phyloP scores from a whole-genome alignment of 2,113 vertebrate genomes.

The Tenrec ecaudatus region DNA sequence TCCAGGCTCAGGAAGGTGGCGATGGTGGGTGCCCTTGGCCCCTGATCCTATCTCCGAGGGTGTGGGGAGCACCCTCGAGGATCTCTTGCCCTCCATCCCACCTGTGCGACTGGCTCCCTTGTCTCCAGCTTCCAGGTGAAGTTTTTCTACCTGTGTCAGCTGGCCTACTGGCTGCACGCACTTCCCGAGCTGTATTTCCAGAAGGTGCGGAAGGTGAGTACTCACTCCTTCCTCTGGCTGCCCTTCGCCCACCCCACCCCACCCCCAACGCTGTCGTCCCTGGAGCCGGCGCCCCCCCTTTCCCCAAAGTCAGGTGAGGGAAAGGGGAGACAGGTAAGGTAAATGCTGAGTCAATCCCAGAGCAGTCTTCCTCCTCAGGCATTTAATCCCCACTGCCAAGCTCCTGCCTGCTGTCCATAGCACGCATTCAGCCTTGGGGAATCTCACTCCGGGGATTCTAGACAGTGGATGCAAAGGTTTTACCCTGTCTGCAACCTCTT shows the following conservation, averaged over 20 bases:
- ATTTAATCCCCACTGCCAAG: not conserved
- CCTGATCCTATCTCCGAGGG: not conserved
- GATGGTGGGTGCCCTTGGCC: not conserved
- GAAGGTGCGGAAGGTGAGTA: constrained; percentile 97
- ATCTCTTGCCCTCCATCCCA: rapidly evolving
- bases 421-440: not conserved
- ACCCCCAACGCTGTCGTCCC: not conserved
- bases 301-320: not conserved
- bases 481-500: not conserved
- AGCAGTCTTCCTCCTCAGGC: not conserved
- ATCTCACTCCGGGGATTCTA: not conserved
- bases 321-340: not conserved
- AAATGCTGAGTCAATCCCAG: not conserved
- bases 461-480: not conserved
- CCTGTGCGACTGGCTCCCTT: not conserved
- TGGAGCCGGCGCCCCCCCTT: not conserved
- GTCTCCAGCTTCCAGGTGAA: constrained; percentile 96
- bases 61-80: no score
- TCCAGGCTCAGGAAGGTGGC: rapidly evolving
- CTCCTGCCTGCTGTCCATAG: not conserved
- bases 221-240: not conserved
- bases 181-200: constrained; percentile 98
- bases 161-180: constrained; percentile 98
- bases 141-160: constrained; percentile 98
- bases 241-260: no score